Base-by-base conservation (phyloP, 2,113 vertebrate species). In the Poeciliopsis occidentalis region DNA sequence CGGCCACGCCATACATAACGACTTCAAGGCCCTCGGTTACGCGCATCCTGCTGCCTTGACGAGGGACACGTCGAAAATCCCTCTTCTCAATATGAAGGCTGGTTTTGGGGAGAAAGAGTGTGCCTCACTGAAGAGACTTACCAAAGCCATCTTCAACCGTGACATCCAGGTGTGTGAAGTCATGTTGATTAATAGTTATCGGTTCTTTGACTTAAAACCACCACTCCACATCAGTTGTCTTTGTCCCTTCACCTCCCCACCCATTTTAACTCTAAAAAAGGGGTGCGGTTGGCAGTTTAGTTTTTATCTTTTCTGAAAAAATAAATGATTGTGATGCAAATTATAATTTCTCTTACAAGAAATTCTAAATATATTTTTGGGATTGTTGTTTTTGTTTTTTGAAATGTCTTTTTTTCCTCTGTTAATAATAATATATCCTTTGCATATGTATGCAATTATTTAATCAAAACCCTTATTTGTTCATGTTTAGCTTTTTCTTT, bases 1-100 rank as follows among this genome's bases (percentile, higher is more conserved):
- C 0, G 97, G 97, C 4, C 97, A 98, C 0, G 96, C 97, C 17
- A 57, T 99, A 78, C 92, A 96, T 86, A 97, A 98, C 0, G 97
- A 98, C 84, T 97, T 96, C 93, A 97, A 96, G 86, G 96, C 93
- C 0, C 94, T 98, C 0, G 82, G 88, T 0, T 98, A 98, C 68
- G 85, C 60, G 15, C 97, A 98, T 74, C 96, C 97, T 6, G 76
- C 86, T 1, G 76, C 79, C 0, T 79, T 97, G 17, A 97, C 95
- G 29, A 90, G 97, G 3, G 97, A 98, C 91, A 98, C 96, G 0
- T 95, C 96, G 0, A 81, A 81, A 1, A 97, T 97, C 27, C 96
- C 97, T 0, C 88, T 94, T 37, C 94, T 99, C 69, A 98, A 98
- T 92, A 79, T 32, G 8, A 95, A 90, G 51, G 97, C 94, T 0